These are phyloP conservation scores for Parazoanthus darwini DNA, from an alignment of 92 coral and sea anemone species.

Conservation along the genomic window DNA sequence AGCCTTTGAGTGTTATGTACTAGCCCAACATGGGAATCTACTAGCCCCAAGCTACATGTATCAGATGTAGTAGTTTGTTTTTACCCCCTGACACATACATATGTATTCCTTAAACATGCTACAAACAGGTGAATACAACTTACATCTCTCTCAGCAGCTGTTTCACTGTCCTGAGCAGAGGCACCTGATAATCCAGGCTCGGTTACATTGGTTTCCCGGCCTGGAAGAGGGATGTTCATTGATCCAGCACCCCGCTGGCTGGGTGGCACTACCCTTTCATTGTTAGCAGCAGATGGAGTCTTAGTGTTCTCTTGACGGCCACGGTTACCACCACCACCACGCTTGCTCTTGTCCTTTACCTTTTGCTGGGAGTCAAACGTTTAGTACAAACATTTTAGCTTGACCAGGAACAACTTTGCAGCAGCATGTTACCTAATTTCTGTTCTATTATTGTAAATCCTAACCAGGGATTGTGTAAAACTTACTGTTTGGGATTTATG, in stretches of 20 bases:
- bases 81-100: no score
- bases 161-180: constrained; percentile 38
- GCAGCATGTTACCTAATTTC: neutral
- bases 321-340: neutral
- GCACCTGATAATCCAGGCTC: constrained; percentile 57
- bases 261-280: constrained; percentile 72
- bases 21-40: no score
- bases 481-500: no score
- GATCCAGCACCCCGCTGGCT: constrained; percentile 54
- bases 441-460: no score
- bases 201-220: constrained; percentile 75
- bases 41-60: no score
- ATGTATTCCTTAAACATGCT: no score
- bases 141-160: constrained; percentile 47
- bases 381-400: neutral
- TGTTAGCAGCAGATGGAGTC: constrained; percentile 68
- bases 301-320: constrained; percentile 26
- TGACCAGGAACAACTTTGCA: neutral
- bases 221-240: constrained; percentile 56
- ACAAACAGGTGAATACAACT: neutral
- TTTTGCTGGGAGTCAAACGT: neutral
- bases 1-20: no score
- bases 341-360: constrained; percentile 1
- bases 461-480: no score
- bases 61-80: no score